A percentile compares a stretch with the other conserved stretches of the same genome.
Conservation (phyloP, 2,113 vertebrate species). For the Carollia perspicillata region DNA sequence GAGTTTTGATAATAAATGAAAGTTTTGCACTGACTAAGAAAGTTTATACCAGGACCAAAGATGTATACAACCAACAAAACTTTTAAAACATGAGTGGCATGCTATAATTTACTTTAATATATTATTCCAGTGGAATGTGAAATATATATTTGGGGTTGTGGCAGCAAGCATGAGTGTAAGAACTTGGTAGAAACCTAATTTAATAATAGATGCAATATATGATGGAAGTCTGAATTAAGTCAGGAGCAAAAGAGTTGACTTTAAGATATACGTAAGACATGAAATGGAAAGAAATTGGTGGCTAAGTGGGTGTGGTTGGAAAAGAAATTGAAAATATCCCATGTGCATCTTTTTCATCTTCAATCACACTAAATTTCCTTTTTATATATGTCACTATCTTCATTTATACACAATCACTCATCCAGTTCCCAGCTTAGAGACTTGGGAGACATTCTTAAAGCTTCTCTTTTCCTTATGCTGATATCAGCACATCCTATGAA, state of each 20-base stretch:
- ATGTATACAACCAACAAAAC: background rate
- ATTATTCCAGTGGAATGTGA: background rate
- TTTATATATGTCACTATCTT: background rate
- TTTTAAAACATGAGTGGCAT: background rate
- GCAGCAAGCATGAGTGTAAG: background rate
- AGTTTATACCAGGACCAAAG: background rate
- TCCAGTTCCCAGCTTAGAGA: background rate
- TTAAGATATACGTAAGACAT: background rate
- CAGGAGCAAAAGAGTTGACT: background rate
- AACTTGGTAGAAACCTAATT: background rate
- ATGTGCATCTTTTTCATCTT: background rate
- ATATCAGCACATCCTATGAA: slow-evolving; percentile 9
- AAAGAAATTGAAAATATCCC: background rate
- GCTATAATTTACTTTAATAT: background rate
- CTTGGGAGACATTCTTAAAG: background rate
- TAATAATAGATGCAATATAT: background rate
- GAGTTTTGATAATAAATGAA: background rate
- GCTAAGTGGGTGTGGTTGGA: no score
- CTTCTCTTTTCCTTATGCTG: background rate
- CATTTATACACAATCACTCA: background rate
- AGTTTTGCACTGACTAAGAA: background rate
- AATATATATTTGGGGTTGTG: background rate
- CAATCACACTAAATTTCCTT: background rate
- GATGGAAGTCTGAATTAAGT: background rate
- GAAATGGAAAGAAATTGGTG: background rate